Base-by-base conservation (phyloP, 2,888 invertebrate species). In the Noctuana brunneofusca region DNA sequence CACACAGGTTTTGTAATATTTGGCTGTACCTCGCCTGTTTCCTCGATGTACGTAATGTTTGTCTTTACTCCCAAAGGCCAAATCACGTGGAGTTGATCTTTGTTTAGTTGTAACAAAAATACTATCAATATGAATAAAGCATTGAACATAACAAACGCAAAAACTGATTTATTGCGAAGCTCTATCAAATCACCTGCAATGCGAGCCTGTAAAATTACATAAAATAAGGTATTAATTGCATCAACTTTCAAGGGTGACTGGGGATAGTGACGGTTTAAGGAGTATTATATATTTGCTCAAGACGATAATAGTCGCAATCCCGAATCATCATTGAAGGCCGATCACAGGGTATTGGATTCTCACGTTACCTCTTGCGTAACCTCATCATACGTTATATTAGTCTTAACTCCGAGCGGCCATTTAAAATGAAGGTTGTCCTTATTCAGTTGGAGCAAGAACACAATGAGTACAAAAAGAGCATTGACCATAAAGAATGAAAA, bases 111-210 rank as follows among this genome's bases (percentile, higher is more conserved):
- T 88, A 99, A 96, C 92, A 99, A 96, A 93, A 99, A 97, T 84
- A 99, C 98, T 92, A 98, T 97, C 93, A 99, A 95, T 88, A 99
- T 97, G 95, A 99, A 99, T 86, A 99, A 95, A 90, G 98, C 97
- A 95, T 99, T 99, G 94, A 99, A 96, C 98, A 99, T 99, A 93
- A 99, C 96, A 95, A 99, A 98, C 86, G 97, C 97, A 92, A 98
- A 98, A 83, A 98, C 97, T 81, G 97, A 97, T 92, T 98, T 98
- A 95, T 99, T 99, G 84, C 99, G 94, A 84, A 99, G 95, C 86
- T 98, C 98, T 86, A 97, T 94, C 89, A 99, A 94, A 91, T 98
- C 98, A 80, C 93, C 93, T 81, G 97, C 97, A 82, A 97, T 96
- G 86, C 97, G 94, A 85, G 95, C 96, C 97, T 97, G 94, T 89